Percentiles rank a stretch among this genome's conserved stretches.
Evolutionary conservation across 2,888 invertebrate genomes (phyloP).

Genomic region (Incurvaria masculella): DNA sequence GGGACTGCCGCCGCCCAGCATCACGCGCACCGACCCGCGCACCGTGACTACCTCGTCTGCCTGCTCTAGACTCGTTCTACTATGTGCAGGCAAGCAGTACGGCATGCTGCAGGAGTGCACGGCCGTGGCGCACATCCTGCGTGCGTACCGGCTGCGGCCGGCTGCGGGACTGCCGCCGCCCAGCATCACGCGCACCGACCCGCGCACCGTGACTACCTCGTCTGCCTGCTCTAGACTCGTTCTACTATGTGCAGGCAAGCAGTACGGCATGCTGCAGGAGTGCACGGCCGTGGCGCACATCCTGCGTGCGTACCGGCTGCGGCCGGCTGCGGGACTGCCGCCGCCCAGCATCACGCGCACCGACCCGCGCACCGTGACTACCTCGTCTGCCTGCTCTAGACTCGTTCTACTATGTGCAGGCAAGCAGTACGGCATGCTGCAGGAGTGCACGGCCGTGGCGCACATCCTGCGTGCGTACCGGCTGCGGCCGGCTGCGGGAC

Average conservation of each 20-base stretch:
- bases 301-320: constrained; percentile 26
- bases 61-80: too few species aligned
- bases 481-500: constrained; percentile 22
- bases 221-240: too few species aligned
- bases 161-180: constrained; percentile 15
- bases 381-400: too few species aligned
- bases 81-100: constrained; percentile 42
- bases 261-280: constrained; percentile 38
- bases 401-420: too few species aligned
- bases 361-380: constrained; percentile 27
- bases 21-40: constrained; percentile 25
- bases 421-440: constrained; percentile 39
- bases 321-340: constrained; percentile 18
- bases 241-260: constrained; percentile 31
- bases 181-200: constrained; percentile 23
- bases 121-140: constrained; percentile 31
- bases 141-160: constrained; percentile 26
- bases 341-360: constrained; percentile 20
- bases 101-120: constrained; percentile 38
- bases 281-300: constrained; percentile 34
- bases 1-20: constrained; percentile 18
- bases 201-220: constrained; percentile 29
- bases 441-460: constrained; percentile 33
- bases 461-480: constrained; percentile 29
- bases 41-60: too few species aligned